Evolutionary conservation across 1,140 invertebrate genomes (phyloP), one percentile per base, ranked within the genome.

Genomic region (Cheumatopsyche charites): DNA sequence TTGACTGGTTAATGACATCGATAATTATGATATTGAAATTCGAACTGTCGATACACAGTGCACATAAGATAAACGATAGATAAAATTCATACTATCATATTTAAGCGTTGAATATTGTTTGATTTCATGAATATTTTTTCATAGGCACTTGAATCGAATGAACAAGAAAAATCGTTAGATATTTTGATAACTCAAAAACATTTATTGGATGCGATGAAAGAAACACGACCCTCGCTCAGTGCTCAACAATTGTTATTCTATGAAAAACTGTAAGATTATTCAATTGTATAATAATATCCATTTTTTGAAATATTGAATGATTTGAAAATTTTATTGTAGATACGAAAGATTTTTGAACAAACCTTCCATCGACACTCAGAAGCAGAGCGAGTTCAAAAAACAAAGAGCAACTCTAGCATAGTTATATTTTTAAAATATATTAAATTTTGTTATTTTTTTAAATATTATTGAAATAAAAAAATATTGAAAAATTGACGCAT

Each of bases 211-310:
- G 88, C 90, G 3, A 72, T 90, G 0, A 76, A 77, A 12, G 86
- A 87, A 66, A 92, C 89, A 12, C 87, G 86, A 63, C 90, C 91
- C 0, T 92, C 91, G 2, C 83, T 93, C 11, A 86, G 86, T 1
- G 76, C 72, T 7, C 78, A 82, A 7, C 90, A 93, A 76, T 85
- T 84, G 49, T 52, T 78, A 13, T 90, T 88, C 79, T 92, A 91
- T 77, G 82, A 87, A 63, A 83, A 78, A 76, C 90, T 90, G 88
- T 89, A 79, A 84, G 83, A 73, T 63, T 45, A 72, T 68, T 43
- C 41, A 6, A 21, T 21, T 58, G 15, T 52, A 52, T 52, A n/a
- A n/a, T 66, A 42, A 41, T 7, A 7, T 36, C 11, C 49, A 26
- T 41, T 17, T 66, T 11, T 62, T 70, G 43, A 21, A 61, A 55